Base-by-base conservation (phyloP, 2,888 invertebrate genomes). In the Trachelus iudaicus region DNA sequence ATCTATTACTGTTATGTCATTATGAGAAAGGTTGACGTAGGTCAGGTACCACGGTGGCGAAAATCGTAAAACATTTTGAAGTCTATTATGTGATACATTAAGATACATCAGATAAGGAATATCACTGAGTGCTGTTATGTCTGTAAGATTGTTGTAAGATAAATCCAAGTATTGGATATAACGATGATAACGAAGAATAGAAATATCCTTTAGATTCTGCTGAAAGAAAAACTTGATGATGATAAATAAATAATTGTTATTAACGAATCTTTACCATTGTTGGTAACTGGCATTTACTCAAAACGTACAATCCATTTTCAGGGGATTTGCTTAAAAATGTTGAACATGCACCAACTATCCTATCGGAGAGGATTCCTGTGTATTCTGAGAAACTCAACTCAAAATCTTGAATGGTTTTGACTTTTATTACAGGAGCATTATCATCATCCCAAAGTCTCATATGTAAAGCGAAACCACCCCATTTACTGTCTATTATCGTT, bases 91-190 rank as follows among this genome's bases (percentile, higher is more conserved):
- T 15, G 93, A 92, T 6, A 93, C 94, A 30, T 94, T 92, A 76
- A 95, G 88, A 84, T 92, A 93, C 87, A 94, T 94, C 56, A 95
- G 88, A 85, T 94, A 94, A 0, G 92, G 93, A 23, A 94, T 90
- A 78, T 92, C 85, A 0, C 93, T 92, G 1, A 95, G 89, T 23
- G 94, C 92, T n/a, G 86, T 89, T 75, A 95, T 86, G 69, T 93
- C 92, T 11, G 90, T 90, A 77, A 95, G 87, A 30, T 92, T 89
- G 87, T 95, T 95, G n/a, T 92, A 90, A 0, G 94, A 93, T 23
- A 95, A 86, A 85, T 95, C 94, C 81, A 95, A 88, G 82, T 94
- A 94, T 77, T 94, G 94, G 68, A 95, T 87, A 85, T 93, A 94
- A 84, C 93, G 93, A 87, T 94, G 94, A 78, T 92, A 89, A 80